phyloP scores from a whole-genome alignment of 2,113 vertebrate genomes.

The Pionites leucogaster region DNA sequence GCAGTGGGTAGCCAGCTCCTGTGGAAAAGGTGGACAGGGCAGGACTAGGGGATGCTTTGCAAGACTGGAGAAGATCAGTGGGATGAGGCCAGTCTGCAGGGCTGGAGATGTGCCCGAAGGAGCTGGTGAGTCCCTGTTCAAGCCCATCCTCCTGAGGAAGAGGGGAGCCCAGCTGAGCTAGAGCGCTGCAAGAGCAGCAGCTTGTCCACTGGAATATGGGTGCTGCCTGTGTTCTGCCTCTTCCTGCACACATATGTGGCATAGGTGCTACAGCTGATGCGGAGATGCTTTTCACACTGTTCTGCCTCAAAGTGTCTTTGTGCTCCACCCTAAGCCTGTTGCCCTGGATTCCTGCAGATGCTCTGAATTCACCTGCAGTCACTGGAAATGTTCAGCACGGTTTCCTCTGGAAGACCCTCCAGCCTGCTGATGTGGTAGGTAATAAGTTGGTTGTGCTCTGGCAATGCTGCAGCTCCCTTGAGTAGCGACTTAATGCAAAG shows the following conservation, averaged over 20 bases:
- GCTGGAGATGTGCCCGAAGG: accelerated
- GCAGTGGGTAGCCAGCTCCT: background rate
- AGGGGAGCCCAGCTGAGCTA: background rate
- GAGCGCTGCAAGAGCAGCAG: background rate
- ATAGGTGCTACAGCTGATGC: background rate
- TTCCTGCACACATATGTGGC: accelerated
- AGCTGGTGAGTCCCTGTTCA: background rate
- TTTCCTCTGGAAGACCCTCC: background rate
- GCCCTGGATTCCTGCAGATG: background rate
- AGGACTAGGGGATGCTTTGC: background rate
- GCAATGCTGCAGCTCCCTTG: background rate
- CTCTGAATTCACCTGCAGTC: background rate
- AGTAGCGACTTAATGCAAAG: background rate
- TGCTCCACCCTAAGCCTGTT: background rate
- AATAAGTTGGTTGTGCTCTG: background rate
- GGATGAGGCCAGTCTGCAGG: accelerated
- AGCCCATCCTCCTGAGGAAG: background rate
- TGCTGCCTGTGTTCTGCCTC: background rate
- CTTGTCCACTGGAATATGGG: accelerated
- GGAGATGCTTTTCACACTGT: accelerated
- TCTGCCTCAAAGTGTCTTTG: background rate
- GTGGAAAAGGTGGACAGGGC: background rate
- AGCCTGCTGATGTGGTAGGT: background rate
- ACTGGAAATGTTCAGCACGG: accelerated
- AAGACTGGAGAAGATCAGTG: accelerated